phyloP scores from a whole-genome alignment of 2,797 vertebrate genomes.

The Mormyrops attenuatus region DNA sequence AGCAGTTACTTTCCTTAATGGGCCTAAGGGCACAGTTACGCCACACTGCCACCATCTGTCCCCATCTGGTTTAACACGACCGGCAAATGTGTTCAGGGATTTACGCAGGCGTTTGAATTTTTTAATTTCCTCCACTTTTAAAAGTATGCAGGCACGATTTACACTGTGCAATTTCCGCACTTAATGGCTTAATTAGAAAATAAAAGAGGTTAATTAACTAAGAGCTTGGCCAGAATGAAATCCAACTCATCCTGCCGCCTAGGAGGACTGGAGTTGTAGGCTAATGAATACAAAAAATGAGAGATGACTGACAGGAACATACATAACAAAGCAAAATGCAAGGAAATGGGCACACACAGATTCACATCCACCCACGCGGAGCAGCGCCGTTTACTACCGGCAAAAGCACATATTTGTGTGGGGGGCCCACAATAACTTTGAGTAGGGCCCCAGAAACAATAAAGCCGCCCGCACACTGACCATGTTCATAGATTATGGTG shows the following conservation, averaged over 20 bases:
- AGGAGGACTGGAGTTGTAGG: neutral
- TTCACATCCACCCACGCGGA: neutral
- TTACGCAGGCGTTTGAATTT: neutral
- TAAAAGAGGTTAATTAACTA: neutral
- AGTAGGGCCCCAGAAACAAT: neutral
- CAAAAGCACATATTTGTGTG: neutral
- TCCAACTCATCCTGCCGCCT: neutral
- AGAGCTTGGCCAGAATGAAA: neutral
- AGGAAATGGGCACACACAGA: neutral
- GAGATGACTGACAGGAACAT: neutral
- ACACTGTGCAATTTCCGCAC: neutral
- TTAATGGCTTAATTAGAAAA: neutral
- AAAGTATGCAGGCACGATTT: neutral
- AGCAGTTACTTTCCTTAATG: neutral
- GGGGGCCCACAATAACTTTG: neutral
- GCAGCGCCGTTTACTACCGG: neutral
- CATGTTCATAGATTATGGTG: conserved; percentile 90
- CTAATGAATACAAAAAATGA: neutral
- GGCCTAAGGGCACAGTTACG: neutral
- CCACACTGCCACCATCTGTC: neutral
- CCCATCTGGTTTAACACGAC: neutral
- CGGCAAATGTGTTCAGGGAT: neutral
- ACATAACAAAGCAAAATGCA: neutral
- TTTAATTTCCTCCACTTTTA: neutral
- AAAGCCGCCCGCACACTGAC: conserved; percentile 45